Evolutionary conservation across 2,797 vertebrate genomes (phyloP), one percentile per base, ranked within the genome.

Genomic region (Hemitrygon akajei): DNA sequence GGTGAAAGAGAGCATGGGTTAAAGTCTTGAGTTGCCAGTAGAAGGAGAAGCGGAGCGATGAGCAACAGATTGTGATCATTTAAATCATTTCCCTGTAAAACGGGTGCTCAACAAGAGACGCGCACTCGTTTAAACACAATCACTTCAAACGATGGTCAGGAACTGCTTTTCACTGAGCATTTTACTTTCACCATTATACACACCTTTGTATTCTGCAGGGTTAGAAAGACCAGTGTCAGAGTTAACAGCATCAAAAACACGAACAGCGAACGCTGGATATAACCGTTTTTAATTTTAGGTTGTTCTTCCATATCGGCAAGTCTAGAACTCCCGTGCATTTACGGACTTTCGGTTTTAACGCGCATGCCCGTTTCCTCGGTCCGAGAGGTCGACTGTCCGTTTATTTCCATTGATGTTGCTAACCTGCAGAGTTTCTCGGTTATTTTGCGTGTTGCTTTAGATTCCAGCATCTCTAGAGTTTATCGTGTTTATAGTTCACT

Each of bases 131-230:
- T 60, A 87, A 60, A 87, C 58, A 87, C 56, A 56, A 12, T 30
- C 16, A 63, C 84, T 87, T 87, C n/a, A 16, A 87, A 18, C 84
- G 27, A 6, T 63, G 14, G 58, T 63, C 12, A n/a, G 7, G 30
- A 0, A n/a, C 60, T 87, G 30, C 3, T n/a, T 86, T 63, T 14
- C 56, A 30, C 56, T 30, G n/a, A 63, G 30, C 10, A 63, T n/a
- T 11, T 20, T 66, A 58, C 22, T 47, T 56, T 11, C 16, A 73
- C 12, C 73, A 60, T 75, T 27, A 22, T n/a, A 96, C 97, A 98
- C 95, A 99, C 98, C 98, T 98, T 98, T 93, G 98, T 95, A n/a
- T 97, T 97, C 94, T 97, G 96, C 93, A 99, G 98, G 94, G 98
- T 99, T 94, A 97, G 95, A 73, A 98, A 95, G 91, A 99, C 96